Conservation (phyloP, 2,113 vertebrate genomes). For the Brachyistius frenatus region DNA sequence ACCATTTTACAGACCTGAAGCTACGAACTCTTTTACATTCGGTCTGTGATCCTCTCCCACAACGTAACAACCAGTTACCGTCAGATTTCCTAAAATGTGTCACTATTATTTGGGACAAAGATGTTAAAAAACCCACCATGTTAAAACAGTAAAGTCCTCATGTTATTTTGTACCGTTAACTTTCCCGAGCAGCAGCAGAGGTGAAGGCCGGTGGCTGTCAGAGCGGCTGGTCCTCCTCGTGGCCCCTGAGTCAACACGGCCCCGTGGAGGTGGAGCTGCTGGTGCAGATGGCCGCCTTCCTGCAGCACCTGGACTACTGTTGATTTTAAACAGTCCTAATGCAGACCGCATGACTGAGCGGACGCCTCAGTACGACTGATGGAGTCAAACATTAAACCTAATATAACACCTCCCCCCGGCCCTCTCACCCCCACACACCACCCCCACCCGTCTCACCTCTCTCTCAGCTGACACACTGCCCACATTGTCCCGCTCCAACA, state of each 20-base stretch:
- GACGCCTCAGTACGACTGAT: constrained; percentile 31
- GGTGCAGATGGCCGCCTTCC: constrained; percentile 61
- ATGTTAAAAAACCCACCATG: too few relatives aligned
- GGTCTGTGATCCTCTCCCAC: too few relatives aligned
- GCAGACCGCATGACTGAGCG: constrained; percentile 51
- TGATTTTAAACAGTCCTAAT: constrained; percentile 72
- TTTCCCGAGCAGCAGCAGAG: neutral
- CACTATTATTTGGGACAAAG: too few relatives aligned
- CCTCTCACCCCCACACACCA: neutral
- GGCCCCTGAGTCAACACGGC: constrained; percentile 59
- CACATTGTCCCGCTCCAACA: constrained; percentile 10
- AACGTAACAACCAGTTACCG: too few relatives aligned
- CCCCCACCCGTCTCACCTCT: neutral
- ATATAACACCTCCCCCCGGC: neutral
- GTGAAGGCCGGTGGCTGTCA: constrained; percentile 23
- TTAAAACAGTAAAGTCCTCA: too few relatives aligned
- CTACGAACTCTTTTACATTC: too few relatives aligned
- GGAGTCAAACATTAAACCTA: constrained; percentile 78
- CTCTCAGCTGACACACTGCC: constrained; percentile 21
- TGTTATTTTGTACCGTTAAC: too few relatives aligned
- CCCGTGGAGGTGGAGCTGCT: constrained; percentile 42
- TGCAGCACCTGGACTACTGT: constrained; percentile 64
- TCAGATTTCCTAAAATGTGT: too few relatives aligned
- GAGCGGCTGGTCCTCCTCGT: neutral
- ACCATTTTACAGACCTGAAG: too few relatives aligned